Evolutionary conservation across 2,888 invertebrate species (phyloP), one percentile per base, ranked within the genome.

Genomic region (Trisateles emortualis): DNA sequence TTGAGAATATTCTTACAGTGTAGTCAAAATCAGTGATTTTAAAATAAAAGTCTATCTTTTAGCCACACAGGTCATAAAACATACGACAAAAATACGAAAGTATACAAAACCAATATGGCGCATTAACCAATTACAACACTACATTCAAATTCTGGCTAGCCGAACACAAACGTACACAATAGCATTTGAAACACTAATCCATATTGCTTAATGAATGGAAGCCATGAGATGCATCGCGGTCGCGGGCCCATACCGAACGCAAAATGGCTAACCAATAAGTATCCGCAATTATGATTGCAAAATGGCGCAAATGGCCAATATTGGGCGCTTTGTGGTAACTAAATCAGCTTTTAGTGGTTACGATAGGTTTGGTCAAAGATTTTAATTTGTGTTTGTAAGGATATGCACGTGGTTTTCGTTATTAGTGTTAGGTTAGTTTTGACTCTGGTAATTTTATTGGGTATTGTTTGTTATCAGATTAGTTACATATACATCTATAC

Each of bases 251-350:
- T 47, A 33, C 44, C 14, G 2, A 14, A 11, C 11, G 10, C 24
- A 51, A 13, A 40, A 68, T 54, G 59, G 40, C 55, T 50, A 16
- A 41, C 48, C 43, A 44, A 51, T 56, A 50, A 60, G 40, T 60
- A 60, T 30, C 41, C 46, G 38, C 52, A 56, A 49, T 41, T 30
- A 52, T 54, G 29, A 16, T 29, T 36, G 24, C 24, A 38, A 40
- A 53, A 42, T 41, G 40, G 26, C 38, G 46, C 24, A 32, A 36
- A 38, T 64, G 51, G 50, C 62, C 60, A 53, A 51, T 59, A 61
- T 64, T 60, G 55, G 47, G 59, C 38, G 59, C 47, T 69, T 64
- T 73, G 68, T 58, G 71, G 58, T 52, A 3, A 57, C 55, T 47
- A 59, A 61, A 67, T 64, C 56, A 57, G 59, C 54, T 58, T 53